Evolutionary conservation across 2,888 invertebrate species (phyloP).

Genomic region (Leucophenga maculata): DNA sequence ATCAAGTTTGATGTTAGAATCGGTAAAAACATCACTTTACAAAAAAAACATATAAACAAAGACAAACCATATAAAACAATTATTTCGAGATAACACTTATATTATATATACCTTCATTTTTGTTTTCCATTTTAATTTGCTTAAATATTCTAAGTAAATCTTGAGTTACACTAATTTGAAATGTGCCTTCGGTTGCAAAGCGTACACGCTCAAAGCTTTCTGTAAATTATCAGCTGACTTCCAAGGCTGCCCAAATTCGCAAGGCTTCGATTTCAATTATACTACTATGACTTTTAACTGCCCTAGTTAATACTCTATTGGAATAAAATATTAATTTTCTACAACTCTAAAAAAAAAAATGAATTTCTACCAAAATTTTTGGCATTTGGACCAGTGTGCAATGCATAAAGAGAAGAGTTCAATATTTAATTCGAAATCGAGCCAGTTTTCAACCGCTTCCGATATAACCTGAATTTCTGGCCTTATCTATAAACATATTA

Average conservation of each 20-base stretch:
- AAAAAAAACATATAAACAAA: neutral
- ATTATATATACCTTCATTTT: no score
- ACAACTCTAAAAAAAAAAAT: neutral
- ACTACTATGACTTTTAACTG: neutral
- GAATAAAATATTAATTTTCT: neutral
- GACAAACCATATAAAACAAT: no score
- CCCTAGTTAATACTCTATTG: neutral
- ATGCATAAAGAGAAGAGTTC: no score
- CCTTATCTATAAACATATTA: no score
- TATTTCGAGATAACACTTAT: no score
- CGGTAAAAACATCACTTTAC: neutral
- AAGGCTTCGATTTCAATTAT: neutral
- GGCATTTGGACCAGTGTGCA: no score
- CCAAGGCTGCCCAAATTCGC: neutral
- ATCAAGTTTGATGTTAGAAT: neutral
- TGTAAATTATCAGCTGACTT: conserved; percentile 1
- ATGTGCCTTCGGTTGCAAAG: neutral
- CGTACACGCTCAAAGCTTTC: neutral
- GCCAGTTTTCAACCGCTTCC: no score
- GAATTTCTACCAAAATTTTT: no score
- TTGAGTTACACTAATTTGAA: neutral
- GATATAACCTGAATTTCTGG: no score
- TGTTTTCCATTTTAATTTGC: no score
- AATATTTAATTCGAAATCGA: no score
- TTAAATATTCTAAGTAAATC: no score